Percentiles rank a stretch among this genome's conserved stretches.
phyloP scores from a whole-genome alignment of 2,888 invertebrate species.

The Ectropis crepuscularia region DNA sequence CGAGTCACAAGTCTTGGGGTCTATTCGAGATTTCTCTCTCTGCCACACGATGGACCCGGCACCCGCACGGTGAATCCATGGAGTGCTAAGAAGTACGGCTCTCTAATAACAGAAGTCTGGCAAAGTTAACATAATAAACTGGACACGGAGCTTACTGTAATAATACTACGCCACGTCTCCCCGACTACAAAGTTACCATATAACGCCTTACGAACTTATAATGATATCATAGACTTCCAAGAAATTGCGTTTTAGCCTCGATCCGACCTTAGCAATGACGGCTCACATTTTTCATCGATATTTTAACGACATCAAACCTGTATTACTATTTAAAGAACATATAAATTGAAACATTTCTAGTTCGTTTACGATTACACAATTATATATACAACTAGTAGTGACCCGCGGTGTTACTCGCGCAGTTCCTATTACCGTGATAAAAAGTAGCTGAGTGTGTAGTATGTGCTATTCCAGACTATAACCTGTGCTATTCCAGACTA shows the following conservation, averaged over 20 bases:
- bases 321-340: constrained; percentile 18
- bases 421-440: too few species aligned
- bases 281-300: constrained; percentile 23
- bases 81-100: too few species aligned
- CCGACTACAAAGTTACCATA: constrained; percentile 23
- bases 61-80: too few species aligned
- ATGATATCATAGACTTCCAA: constrained; percentile 28
- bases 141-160: background rate
- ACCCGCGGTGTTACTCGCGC: too few species aligned
- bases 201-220: constrained; percentile 14
- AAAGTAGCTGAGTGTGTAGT: too few species aligned
- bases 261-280: constrained; percentile 24
- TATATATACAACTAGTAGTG: too few species aligned
- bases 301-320: constrained; percentile 14
- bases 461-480: too few species aligned
- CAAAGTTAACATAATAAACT: background rate
- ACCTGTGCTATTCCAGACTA: too few species aligned
- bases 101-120: too few species aligned
- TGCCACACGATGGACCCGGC: too few species aligned
- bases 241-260: constrained; percentile 26
- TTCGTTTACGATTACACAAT: background rate
- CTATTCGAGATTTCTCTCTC: too few species aligned
- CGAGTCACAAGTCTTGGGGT: too few species aligned
- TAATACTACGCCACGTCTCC: constrained; percentile 6
- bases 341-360: background rate